Conservation (phyloP, 1,140 invertebrate genomes). For the Drosophila paulistorum region DNA sequence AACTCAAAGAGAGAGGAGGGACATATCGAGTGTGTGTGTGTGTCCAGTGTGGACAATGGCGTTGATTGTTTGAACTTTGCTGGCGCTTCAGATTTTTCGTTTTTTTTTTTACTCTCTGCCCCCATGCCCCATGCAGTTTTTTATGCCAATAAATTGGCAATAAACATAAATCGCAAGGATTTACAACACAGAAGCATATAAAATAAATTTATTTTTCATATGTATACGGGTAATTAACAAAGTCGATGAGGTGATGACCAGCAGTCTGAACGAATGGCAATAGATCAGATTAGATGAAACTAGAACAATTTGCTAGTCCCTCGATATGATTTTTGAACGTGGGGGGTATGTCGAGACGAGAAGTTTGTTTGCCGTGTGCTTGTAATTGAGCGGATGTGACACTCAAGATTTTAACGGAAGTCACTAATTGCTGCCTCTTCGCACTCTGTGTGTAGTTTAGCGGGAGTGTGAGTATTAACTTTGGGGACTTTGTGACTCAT, state of each 20-base stretch:
- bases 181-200: constrained; percentile 54
- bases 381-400: constrained; percentile 56
- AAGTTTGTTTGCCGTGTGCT: constrained; percentile 24
- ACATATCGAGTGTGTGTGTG: constrained; percentile 2
- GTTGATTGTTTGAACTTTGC: constrained; percentile 78
- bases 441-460: not conserved
- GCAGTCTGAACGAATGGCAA: constrained; percentile 1
- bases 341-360: no score
- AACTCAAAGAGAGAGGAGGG: not conserved
- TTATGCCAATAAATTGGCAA: constrained; percentile 72
- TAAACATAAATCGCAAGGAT: constrained; percentile 69
- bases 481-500: constrained; percentile 47
- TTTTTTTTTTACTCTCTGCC: constrained; percentile 22
- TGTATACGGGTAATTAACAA: constrained; percentile 60
- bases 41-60: constrained; percentile 51
- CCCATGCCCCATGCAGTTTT: not conserved
- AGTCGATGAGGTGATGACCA: constrained; percentile 26
- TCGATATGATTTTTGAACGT: constrained; percentile 9
- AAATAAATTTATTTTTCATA: constrained; percentile 58
- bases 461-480: not conserved
- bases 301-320: constrained; percentile 28
- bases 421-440: constrained; percentile 60
- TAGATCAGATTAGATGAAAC: constrained; percentile 29
- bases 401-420: constrained; percentile 70
- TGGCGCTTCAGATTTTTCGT: constrained; percentile 47